Evolutionary conservation across 2,888 invertebrate species (phyloP).

Genomic region (Orthosia gracilis): DNA sequence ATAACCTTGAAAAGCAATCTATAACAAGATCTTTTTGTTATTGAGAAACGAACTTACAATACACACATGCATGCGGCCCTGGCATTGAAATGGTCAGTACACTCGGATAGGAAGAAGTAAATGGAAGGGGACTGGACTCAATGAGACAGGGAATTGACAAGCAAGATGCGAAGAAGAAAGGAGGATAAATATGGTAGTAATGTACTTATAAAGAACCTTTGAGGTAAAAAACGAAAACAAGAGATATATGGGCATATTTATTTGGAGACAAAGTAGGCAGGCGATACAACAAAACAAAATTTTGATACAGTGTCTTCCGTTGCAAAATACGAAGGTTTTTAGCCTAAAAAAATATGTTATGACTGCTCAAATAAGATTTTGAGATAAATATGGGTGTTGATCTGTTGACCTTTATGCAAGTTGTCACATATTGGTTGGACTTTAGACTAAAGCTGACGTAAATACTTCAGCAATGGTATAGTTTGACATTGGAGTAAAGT

Average conservation of each 20-base stretch:
- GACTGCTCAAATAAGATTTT: background rate
- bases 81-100: constrained; percentile 57
- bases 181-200: background rate
- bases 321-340: background rate
- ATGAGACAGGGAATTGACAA: constrained; percentile 1
- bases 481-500: background rate
- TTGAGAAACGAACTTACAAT: background rate
- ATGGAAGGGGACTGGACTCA: background rate
- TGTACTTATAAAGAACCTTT: background rate
- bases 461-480: background rate
- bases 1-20: constrained; percentile 44
- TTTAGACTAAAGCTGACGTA: background rate
- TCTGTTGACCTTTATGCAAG: too few species aligned
- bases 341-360: too few species aligned
- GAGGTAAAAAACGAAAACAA: background rate
- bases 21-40: constrained; percentile 40
- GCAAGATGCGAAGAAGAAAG: background rate
- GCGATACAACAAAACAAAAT: background rate
- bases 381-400: constrained; percentile 1
- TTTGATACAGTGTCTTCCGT: background rate
- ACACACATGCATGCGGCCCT: constrained; percentile 25
- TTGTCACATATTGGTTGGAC: background rate
- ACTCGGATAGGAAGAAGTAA: constrained; percentile 14
- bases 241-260: background rate
- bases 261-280: background rate